Evolutionary conservation across 2,113 vertebrate genomes (phyloP).

Genomic region (Amphiprion ocellaris): DNA sequence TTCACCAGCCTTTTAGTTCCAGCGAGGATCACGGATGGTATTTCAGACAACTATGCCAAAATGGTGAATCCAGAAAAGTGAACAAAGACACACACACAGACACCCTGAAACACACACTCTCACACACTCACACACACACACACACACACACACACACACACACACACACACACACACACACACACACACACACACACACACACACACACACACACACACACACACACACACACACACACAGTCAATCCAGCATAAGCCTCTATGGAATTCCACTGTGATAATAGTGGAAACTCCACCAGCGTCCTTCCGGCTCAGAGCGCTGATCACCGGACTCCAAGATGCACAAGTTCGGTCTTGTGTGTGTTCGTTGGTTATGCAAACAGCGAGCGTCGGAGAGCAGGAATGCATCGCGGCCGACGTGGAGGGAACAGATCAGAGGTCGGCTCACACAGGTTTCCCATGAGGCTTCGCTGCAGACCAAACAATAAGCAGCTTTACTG

Average conservation of each 20-base stretch:
- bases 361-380: slow-evolving; percentile 53
- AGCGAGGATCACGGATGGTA: slow-evolving; percentile 49
- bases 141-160: slow-evolving; percentile 6
- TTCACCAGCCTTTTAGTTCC: slow-evolving; percentile 42
- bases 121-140: slow-evolving; percentile 14
- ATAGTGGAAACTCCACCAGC: slow-evolving; percentile 53
- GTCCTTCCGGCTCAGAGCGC: slow-evolving; percentile 24
- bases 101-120: neutral
- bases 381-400: slow-evolving; percentile 21
- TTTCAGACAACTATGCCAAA: slow-evolving; percentile 65
- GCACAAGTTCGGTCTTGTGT: slow-evolving; percentile 62
- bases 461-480: slow-evolving; percentile 14
- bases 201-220: slow-evolving; percentile 40
- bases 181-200: neutral
- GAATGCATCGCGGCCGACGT: slow-evolving; percentile 31
- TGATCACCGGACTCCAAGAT: slow-evolving; percentile 28
- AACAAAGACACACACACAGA: slow-evolving; percentile 44
- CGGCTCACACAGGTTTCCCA: slow-evolving; percentile 31
- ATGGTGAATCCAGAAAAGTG: slow-evolving; percentile 28
- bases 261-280: slow-evolving; percentile 62
- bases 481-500: slow-evolving; percentile 15
- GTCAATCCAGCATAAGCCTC: slow-evolving; percentile 15
- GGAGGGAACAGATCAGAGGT: neutral
- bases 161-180: slow-evolving; percentile 4
- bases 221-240: slow-evolving; percentile 4